Evolutionary conservation across 2,797 vertebrate genomes (phyloP).

Genomic region (Mionectes olivaceus): DNA sequence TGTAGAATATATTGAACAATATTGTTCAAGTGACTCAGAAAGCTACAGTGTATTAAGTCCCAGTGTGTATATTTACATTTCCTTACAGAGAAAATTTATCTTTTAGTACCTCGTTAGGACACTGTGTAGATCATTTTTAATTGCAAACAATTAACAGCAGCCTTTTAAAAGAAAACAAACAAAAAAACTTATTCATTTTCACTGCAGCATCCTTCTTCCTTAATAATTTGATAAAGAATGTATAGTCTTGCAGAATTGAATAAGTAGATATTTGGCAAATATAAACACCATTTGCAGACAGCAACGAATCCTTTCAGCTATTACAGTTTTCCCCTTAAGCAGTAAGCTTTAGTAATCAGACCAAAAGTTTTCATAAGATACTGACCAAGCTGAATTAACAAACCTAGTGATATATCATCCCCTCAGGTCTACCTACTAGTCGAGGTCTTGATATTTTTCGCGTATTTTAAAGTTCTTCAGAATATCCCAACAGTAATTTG

Average conservation of each 20-base stretch:
- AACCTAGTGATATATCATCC: rapidly evolving
- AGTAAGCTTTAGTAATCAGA: background rate
- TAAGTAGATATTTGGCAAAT: background rate
- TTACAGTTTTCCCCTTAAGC: background rate
- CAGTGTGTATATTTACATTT: background rate
- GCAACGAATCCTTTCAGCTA: background rate
- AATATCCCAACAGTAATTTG: background rate
- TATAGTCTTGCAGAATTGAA: background rate
- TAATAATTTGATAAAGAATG: background rate
- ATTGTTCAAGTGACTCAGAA: background rate
- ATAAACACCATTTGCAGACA: background rate
- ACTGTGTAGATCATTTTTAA: background rate
- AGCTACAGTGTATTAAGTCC: background rate
- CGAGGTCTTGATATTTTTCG: background rate
- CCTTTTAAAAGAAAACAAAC: background rate
- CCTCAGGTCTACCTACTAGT: background rate
- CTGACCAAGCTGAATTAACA: background rate
- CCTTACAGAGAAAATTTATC: background rate
- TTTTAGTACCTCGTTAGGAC: background rate
- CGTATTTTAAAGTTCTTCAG: background rate
- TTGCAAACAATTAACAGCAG: background rate
- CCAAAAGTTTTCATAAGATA: background rate
- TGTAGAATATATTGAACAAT: background rate
- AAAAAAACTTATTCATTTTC: background rate
- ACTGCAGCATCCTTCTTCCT: background rate